These are phyloP conservation scores for Conger conger DNA, from an alignment of 2,113 vertebrate genomes.

Conservation along the genomic window DNA sequence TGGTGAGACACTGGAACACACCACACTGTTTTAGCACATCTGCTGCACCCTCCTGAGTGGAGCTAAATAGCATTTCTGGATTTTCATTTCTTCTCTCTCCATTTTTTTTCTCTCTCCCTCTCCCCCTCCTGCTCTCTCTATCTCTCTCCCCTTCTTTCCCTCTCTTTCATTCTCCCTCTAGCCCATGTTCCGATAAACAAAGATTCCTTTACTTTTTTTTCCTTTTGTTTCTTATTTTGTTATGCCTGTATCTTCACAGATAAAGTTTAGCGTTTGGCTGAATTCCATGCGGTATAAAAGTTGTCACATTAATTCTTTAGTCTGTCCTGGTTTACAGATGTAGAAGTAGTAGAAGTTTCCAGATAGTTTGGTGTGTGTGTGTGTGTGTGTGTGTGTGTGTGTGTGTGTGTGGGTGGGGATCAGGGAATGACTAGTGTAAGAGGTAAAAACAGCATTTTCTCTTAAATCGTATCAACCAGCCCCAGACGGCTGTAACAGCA, in stretches of 20 bases:
- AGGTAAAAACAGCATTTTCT: neutral
- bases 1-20: no score
- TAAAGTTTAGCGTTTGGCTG: neutral
- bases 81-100: no score
- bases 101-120: neutral
- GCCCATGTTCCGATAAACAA: neutral
- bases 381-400: no score
- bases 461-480: neutral
- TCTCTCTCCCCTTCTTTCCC: neutral
- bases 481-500: neutral
- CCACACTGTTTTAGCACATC: no score
- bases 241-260: neutral
- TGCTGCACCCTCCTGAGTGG: no score
- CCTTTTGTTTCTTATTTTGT: neutral
- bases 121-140: neutral
- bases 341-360: neutral
- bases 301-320: neutral
- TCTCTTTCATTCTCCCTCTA: neutral
- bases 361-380: no score
- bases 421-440: no score
- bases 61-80: no score
- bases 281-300: neutral
- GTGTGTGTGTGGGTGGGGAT: no score
- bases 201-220: neutral
- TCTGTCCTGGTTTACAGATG: neutral